Conservation (phyloP, 2,888 invertebrate genomes). For the Drosophila mimica region DNA sequence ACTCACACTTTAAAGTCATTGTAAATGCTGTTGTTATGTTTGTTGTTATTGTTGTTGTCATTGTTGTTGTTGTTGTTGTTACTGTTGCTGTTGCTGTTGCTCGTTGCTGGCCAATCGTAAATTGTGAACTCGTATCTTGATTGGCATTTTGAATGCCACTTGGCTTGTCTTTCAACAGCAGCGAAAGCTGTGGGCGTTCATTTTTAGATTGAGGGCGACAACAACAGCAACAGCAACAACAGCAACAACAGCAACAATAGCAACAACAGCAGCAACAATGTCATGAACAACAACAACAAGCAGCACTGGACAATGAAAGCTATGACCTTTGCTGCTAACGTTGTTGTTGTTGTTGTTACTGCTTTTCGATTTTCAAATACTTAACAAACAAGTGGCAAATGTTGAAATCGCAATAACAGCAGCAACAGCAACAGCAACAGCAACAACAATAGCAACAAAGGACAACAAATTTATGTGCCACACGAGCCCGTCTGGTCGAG, state of each 20-base stretch:
- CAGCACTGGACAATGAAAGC: conserved; percentile 65
- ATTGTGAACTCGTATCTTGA: conserved; percentile 62
- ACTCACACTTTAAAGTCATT: conserved; percentile 7
- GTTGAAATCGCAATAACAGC: conserved; percentile 45
- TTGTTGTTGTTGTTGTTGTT: conserved; percentile 3
- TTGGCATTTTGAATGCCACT: conserved; percentile 62
- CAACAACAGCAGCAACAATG: conserved; percentile 7
- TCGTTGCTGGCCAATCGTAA: conserved; percentile 67
- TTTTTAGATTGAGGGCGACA: conserved; percentile 36
- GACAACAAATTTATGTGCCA: conserved; percentile 66
- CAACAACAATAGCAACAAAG: neutral
- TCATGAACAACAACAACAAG: neutral
- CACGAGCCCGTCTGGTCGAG: conserved; percentile 68
- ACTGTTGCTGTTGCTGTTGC: conserved; percentile 13
- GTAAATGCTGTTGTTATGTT: neutral
- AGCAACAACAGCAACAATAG: neutral
- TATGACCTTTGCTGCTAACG: conserved; percentile 63
- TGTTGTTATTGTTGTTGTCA: neutral
- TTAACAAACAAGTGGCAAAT: conserved; percentile 70
- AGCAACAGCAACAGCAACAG: conserved; percentile 30
- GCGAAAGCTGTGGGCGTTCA: conserved; percentile 56
- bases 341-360: conserved; percentile 38
- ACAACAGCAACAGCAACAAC: conserved; percentile 5
- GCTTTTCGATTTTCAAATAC: conserved; percentile 69
- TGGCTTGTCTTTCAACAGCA: conserved; percentile 58